phyloP scores from a whole-genome alignment of 2,113 vertebrate species.

The Promerops cafer region DNA sequence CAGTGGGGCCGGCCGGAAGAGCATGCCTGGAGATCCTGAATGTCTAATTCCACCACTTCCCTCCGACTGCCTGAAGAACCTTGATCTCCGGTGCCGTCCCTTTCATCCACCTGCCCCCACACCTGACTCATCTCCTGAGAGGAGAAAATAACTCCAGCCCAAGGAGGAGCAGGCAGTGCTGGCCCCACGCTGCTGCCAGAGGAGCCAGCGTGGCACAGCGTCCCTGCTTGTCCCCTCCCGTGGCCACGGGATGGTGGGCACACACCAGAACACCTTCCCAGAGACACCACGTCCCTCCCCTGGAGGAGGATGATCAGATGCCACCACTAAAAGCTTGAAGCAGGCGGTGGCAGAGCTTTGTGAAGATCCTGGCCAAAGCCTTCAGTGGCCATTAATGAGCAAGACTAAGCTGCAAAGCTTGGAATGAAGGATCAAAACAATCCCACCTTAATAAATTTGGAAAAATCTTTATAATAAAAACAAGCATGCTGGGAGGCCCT shows the following conservation, averaged over 20 bases:
- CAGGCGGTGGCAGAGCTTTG: fast-evolving
- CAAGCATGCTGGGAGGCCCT: fast-evolving
- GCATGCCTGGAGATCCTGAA: constrained; percentile 36
- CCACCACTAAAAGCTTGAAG: neutral
- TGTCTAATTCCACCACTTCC: constrained; percentile 36
- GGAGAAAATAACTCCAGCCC: constrained; percentile 29
- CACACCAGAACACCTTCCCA: fast-evolving
- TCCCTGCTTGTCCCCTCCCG: neutral
- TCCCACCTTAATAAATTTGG: neutral
- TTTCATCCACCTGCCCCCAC: constrained; percentile 57
- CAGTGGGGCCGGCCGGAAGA: constrained; percentile 7
- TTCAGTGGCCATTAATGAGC: neutral
- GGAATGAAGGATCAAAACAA: neutral
- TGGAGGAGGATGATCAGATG: neutral
- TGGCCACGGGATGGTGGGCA: neutral
- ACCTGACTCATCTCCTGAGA: constrained; percentile 49
- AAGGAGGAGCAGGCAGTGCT: neutral
- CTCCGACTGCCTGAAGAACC: constrained; percentile 24
- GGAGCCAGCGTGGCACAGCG: neutral
- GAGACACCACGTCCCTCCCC: neutral
- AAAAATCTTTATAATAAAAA: neutral
- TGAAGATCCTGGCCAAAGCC: neutral
- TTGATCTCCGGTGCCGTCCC: neutral
- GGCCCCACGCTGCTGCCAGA: neutral
- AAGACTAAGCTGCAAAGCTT: neutral